Evolutionary conservation across 2,797 vertebrate species (phyloP), one percentile per base, ranked within the genome.

Genomic region (Gymnodraco acuticeps): DNA sequence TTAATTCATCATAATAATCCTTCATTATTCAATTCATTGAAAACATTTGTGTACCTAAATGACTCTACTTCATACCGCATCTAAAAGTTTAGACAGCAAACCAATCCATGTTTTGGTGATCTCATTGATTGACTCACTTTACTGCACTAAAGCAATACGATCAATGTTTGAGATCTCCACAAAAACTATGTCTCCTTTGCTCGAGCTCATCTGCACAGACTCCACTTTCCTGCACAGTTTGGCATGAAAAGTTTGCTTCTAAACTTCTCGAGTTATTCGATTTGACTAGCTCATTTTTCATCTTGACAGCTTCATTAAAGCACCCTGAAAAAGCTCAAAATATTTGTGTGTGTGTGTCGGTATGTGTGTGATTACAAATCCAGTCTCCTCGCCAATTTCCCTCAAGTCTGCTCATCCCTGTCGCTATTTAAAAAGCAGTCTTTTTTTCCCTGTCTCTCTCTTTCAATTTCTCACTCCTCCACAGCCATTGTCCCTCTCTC

Each of bases 221-320:
- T 78, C 78, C 63, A 75, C 81, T 85, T 85, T 67, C 52, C 75
- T 61, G 43, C 58, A 64, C 68, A 65, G 82, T 79, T 86, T 79
- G 82, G 87, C 84, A 83, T 80, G 61, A 86, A 88, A 90, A 87
- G 73, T 89, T 90, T 83, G 76, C 81, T 74, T 86, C 84, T 84
- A 70, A 88, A 90, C 84, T 89, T 78, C 81, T 76, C 61, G 20
- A 58, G 76, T 89, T 91, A 90, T 92, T 87, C 86, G 80, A 87
- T 84, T 78, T 84, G 84, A 90, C 82, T 82, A 13, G 75, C 84
- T 89, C 89, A 87, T 93, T 92, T 92, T 91, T 93, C 91, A 93
- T 88, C 75, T 75, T 89, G 92, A 92, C 92, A 93, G 88, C 88
- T 91, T 92, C 90, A 93, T 91, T 91, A 90, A 90, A 91, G 73